Percentiles rank a stretch among this genome's conserved stretches.
phyloP scores from a whole-genome alignment of 2,888 invertebrate genomes.

The Rutpela maculata region DNA sequence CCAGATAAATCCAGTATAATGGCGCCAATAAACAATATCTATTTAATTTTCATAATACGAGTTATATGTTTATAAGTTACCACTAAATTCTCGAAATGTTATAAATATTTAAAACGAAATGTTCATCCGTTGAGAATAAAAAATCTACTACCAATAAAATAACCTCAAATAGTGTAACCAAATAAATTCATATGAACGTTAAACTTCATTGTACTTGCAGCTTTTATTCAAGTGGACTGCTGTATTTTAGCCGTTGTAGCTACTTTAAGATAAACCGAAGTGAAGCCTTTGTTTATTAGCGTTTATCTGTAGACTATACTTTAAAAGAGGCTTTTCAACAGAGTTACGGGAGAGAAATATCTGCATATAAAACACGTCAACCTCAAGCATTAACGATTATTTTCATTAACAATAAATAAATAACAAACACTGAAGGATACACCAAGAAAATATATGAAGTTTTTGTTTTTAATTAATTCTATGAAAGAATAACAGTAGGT shows the following conservation, averaged over 20 bases:
- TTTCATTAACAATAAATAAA: background rate
- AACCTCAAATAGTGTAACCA: constrained; percentile 14
- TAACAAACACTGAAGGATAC: background rate
- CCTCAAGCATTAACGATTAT: background rate
- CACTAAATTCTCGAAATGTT: background rate
- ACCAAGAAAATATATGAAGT: no score
- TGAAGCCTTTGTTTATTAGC: constrained; percentile 20
- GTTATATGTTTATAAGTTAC: background rate
- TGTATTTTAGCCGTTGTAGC: constrained; percentile 17
- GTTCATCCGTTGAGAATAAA: background rate
- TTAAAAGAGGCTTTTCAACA: constrained; percentile 12
- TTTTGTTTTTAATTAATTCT: no score
- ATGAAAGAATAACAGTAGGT: no score
- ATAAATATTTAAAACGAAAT: constrained; percentile 14
- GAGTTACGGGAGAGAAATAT: background rate
- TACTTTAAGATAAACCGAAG: constrained; percentile 18
- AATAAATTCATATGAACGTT: constrained; percentile 18
- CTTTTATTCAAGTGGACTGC: constrained; percentile 17
- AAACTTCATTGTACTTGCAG: constrained; percentile 11
- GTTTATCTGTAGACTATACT: constrained; percentile 24
- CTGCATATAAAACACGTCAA: constrained; percentile 1
- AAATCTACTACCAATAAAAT: constrained; percentile 13
- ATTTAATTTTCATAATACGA: background rate
- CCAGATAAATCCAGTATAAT: no score
- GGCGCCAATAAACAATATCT: background rate